Conservation (phyloP, 2,888 invertebrate species). For the Rambutsinella grinnellia region DNA sequence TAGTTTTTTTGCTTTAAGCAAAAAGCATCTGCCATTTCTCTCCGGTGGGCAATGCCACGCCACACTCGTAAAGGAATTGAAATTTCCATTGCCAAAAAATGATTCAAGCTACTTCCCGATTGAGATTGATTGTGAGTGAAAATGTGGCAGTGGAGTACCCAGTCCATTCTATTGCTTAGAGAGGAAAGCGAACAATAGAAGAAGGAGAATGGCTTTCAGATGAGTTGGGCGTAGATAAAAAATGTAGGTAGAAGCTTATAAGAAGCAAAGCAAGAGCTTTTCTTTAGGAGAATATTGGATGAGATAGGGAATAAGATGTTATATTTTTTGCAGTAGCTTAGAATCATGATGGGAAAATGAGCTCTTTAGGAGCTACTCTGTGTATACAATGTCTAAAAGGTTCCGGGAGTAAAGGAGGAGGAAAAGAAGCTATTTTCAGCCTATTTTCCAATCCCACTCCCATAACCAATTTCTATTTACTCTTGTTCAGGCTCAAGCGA, state of each 20-base stretch:
- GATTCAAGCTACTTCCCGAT: conserved; percentile 8
- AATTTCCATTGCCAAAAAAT: conserved; percentile 16
- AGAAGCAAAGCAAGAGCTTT: neutral
- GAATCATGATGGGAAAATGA: neutral
- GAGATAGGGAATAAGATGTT: conserved; percentile 23
- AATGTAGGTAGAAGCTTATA: neutral
- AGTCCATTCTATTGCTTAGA: neutral
- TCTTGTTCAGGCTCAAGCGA: neutral
- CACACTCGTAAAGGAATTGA: neutral
- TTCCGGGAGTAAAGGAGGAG: neutral
- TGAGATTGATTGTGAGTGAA: conserved; percentile 30
- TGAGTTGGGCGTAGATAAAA: conserved; percentile 25
- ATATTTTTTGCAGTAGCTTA: neutral
- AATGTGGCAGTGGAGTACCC: conserved; percentile 1
- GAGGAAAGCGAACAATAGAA: conserved; percentile 2
- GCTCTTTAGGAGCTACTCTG: neutral
- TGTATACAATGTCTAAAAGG: neutral
- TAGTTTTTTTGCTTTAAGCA: neutral
- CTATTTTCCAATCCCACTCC: conserved; percentile 23
- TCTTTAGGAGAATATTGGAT: conserved; percentile 21
- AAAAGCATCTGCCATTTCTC: neutral
- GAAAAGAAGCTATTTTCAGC: conserved; percentile 30
- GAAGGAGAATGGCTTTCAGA: conserved; percentile 10
- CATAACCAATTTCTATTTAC: neutral
- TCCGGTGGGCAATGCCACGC: neutral